A percentile compares a stretch with the other conserved stretches of the same genome.
These are phyloP conservation scores for Calcarius ornatus DNA, from an alignment of 2,113 vertebrate genomes.

Conservation along the genomic window DNA sequence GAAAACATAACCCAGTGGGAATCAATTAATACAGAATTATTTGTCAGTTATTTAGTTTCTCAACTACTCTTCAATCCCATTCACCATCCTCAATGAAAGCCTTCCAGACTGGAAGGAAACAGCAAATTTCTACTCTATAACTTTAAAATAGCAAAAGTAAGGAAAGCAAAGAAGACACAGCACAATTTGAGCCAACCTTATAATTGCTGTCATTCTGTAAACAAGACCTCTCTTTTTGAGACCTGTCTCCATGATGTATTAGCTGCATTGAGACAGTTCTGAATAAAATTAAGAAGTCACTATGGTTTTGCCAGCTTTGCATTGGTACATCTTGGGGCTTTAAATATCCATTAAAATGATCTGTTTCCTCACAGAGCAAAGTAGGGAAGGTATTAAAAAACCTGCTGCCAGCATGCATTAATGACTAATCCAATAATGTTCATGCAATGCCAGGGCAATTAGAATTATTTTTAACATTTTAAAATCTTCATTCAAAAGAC, in stretches of 20 bases:
- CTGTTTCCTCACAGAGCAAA: neutral
- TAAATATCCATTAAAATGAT: conserved; percentile 24
- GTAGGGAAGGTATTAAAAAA: conserved; percentile 7
- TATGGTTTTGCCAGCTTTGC: neutral
- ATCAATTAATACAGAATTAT: neutral
- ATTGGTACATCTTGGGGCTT: neutral
- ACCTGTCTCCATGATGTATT: accelerated
- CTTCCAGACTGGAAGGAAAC: neutral
- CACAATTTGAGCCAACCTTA: neutral
- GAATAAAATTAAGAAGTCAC: neutral
- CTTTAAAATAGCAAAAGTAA: neutral
- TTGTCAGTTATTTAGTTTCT: neutral
- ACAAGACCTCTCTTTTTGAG: neutral
- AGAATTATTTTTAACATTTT: conserved; percentile 13
- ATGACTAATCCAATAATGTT: conserved; percentile 10
- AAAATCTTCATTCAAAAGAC: conserved; percentile 1
- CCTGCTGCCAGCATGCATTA: neutral
- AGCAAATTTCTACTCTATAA: neutral
- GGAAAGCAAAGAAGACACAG: neutral
- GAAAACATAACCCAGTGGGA: neutral
- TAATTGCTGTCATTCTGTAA: neutral
- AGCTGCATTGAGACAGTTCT: neutral
- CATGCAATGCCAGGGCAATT: neutral
- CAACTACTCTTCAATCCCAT: neutral
- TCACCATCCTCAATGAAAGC: neutral